These are phyloP conservation scores for Periophthalmus modestus DNA, from an alignment of 2,113 vertebrate genomes.

Conservation along the genomic window DNA sequence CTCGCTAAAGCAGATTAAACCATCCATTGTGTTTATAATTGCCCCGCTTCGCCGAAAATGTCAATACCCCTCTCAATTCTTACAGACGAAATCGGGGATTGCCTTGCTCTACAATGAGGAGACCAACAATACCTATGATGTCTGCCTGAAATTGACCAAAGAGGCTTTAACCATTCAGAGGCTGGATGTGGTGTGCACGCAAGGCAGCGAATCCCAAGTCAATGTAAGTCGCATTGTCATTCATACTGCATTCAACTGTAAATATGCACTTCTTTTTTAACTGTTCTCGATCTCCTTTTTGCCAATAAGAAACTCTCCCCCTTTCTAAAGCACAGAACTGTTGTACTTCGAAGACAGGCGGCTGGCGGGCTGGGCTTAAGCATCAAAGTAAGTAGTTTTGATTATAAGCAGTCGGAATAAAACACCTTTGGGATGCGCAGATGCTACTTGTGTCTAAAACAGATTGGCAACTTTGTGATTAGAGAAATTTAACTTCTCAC, in stretches of 20 bases:
- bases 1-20: slow-evolving; percentile 49
- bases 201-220: slow-evolving; percentile 79
- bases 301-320: slow-evolving; percentile 80
- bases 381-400: slow-evolving; percentile 87
- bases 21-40: slow-evolving; percentile 60
- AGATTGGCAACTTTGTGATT: slow-evolving; percentile 14
- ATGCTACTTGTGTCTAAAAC: slow-evolving; percentile 29
- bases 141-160: slow-evolving; percentile 88
- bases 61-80: slow-evolving; percentile 59
- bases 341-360: slow-evolving; percentile 89
- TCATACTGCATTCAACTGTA: slow-evolving; percentile 24
- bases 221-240: slow-evolving; percentile 84
- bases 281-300: slow-evolving; percentile 65
- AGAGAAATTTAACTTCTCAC: neutral
- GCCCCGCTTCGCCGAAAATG: slow-evolving; percentile 45
- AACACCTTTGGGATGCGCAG: slow-evolving; percentile 30
- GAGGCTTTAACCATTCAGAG: slow-evolving; percentile 90
- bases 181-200: slow-evolving; percentile 88
- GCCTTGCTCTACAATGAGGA: slow-evolving; percentile 84
- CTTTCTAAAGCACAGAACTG: slow-evolving; percentile 99
- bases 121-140: slow-evolving; percentile 84
- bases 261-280: slow-evolving; percentile 29
- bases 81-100: slow-evolving; percentile 88
- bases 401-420: slow-evolving; percentile 34
- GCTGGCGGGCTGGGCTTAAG: slow-evolving; percentile 91